Base-by-base conservation (phyloP, 2,113 vertebrate genomes). In the Cyprinodon variegatus region DNA sequence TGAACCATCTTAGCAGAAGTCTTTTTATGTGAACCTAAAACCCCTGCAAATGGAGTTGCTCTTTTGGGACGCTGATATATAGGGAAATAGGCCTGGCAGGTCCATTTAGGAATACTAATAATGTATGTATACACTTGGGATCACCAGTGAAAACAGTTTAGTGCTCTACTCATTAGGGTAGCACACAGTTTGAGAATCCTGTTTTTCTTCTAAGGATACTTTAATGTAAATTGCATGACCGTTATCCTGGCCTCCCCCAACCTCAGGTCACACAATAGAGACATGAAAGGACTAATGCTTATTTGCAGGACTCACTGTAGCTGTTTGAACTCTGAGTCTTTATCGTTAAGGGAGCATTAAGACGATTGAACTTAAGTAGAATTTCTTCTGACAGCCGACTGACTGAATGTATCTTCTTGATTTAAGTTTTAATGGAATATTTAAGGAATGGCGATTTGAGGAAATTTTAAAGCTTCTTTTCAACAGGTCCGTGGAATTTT, bases 301-400 rank as follows among this genome's bases (percentile, higher is more conserved):
- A 89, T 90, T 75, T 85, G 74, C 61, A 65, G 40, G 38, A 13
- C 37, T 72, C 65, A 43, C 40, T 75, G 61, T 65, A 67, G 72
- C 45, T n/a, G 61, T 78, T 69, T 83, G 64, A 74, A 63, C 65
- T 41, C 36, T 3, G 14, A 57, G 63, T 61, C 37, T 29, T 65
- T 81, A 79, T 77, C 86, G 50, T 65, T 65, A 79, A 50, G 74
- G 22, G 87, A 75, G 77, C 85, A 81, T 90, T 91, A 86, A 86
- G 72, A 63, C 85, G 80, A 92, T 85, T 76, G 77, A 76, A 62
- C 85, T 81, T 81, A 78, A 73, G 50, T 66, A 12, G 38, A 15
- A 11, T 45, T 64, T 29, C 41, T 40, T 72, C 68, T 76, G 22
- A 78, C 79, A 63, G 67, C 60, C 74, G 15, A 61, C 68, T 67